Percentiles rank a stretch among this genome's conserved stretches.
phyloP scores from a whole-genome alignment of 2,113 vertebrate species.

The Paramormyrops kingsleyae region DNA sequence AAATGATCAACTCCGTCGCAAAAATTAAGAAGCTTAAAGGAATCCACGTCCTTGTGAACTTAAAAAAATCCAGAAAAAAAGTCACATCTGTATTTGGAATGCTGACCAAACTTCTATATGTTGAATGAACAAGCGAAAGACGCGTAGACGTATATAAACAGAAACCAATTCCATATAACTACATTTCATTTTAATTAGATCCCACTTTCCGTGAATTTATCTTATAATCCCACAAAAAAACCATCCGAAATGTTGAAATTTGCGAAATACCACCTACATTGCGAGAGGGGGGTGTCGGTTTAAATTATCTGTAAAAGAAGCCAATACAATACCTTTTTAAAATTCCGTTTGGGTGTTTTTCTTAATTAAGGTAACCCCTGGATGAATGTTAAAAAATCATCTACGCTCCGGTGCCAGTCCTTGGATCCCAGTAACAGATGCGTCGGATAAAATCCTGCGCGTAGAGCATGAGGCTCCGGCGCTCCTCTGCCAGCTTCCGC shows the following conservation, averaged over 20 bases:
- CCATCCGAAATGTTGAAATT: constrained; percentile 14
- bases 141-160: neutral
- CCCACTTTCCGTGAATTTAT: neutral
- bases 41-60: neutral
- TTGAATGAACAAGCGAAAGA: neutral
- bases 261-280: neutral
- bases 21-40: neutral
- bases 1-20: neutral
- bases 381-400: constrained; percentile 34
- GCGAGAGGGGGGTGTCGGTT: neutral
- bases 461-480: constrained; percentile 57
- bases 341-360: constrained; percentile 41
- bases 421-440: constrained; percentile 51
- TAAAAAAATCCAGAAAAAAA: constrained; percentile 2
- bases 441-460: constrained; percentile 47
- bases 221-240: neutral
- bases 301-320: constrained; percentile 20
- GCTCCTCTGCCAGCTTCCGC: constrained; percentile 59
- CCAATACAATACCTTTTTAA: constrained; percentile 45
- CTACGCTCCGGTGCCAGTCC: constrained; percentile 43
- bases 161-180: constrained; percentile 6
- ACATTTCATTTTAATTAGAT: neutral
- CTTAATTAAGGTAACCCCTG: constrained; percentile 52
- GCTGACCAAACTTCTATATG: neutral
- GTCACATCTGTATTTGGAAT: neutral